Percentiles rank a stretch among this genome's conserved stretches.
phyloP scores from a whole-genome alignment of 2,797 vertebrate genomes.

The Dromococcyx pavoninus region DNA sequence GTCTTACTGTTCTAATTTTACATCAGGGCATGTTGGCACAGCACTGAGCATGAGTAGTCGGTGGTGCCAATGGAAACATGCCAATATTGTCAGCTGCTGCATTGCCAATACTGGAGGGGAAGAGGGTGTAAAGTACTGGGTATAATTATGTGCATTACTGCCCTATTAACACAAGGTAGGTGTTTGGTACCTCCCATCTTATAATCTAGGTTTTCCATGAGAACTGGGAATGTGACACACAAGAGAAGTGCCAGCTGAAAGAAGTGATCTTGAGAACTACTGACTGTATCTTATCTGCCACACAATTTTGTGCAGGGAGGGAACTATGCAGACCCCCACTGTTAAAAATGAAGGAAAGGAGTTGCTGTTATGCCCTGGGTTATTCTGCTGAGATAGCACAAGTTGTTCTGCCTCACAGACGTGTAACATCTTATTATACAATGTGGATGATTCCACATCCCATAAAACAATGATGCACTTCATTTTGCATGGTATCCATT shows the following conservation, averaged over 20 bases:
- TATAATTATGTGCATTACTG: neutral
- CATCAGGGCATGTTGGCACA: conserved; percentile 9
- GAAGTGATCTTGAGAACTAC: neutral
- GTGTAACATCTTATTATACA: neutral
- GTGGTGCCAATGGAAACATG: neutral
- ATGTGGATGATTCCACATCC: neutral
- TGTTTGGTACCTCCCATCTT: neutral
- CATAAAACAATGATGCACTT: neutral
- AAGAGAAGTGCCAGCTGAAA: neutral
- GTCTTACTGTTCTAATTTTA: conserved; percentile 9
- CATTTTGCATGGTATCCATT: neutral
- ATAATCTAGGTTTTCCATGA: neutral
- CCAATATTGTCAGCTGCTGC: neutral
- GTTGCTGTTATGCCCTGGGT: neutral
- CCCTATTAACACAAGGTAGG: neutral
- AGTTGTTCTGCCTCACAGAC: conserved; percentile 5
- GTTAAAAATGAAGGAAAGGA: neutral
- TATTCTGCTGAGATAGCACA: conserved; percentile 24
- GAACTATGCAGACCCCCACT: neutral
- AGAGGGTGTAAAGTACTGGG: neutral
- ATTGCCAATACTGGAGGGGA: neutral
- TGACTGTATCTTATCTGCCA: neutral
- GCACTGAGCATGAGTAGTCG: neutral
- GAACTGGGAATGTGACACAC: neutral
- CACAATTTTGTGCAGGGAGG: neutral